These are phyloP conservation scores for Eufriesea mexicana DNA, from an alignment of 1,140 invertebrate species.

Conservation along the genomic window DNA sequence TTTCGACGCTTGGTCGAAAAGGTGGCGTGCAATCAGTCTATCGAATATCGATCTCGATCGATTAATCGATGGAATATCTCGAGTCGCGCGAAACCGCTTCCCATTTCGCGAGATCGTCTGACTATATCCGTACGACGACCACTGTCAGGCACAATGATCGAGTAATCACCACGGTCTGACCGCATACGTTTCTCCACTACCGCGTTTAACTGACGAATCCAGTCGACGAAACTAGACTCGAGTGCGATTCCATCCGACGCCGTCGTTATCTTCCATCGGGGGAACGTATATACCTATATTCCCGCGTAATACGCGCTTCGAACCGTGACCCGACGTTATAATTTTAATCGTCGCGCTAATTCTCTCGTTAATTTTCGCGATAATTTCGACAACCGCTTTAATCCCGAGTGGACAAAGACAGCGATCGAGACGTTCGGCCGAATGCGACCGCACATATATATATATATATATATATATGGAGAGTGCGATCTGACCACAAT, in stretches of 20 bases:
- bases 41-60: neutral
- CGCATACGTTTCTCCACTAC: neutral
- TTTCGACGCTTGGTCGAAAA: neutral
- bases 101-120: slow-evolving; percentile 12
- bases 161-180: slow-evolving; percentile 23
- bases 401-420: no score
- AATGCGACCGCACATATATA: neutral
- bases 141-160: slow-evolving; percentile 39
- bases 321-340: no score
- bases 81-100: slow-evolving; percentile 22
- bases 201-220: neutral
- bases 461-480: no score
- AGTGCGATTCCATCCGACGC: neutral
- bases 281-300: no score
- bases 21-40: no score
- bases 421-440: neutral
- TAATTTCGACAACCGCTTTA: no score
- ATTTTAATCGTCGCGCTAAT: no score
- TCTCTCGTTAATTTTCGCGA: neutral
- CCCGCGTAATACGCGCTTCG: no score
- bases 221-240: neutral
- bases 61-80: slow-evolving; percentile 7
- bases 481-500: slow-evolving; percentile 31
- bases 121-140: slow-evolving; percentile 37
- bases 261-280: neutral